Evolutionary conservation across 2,113 vertebrate species (phyloP), one percentile per base, ranked within the genome.

Genomic region (Cryptotis parvus): DNA sequence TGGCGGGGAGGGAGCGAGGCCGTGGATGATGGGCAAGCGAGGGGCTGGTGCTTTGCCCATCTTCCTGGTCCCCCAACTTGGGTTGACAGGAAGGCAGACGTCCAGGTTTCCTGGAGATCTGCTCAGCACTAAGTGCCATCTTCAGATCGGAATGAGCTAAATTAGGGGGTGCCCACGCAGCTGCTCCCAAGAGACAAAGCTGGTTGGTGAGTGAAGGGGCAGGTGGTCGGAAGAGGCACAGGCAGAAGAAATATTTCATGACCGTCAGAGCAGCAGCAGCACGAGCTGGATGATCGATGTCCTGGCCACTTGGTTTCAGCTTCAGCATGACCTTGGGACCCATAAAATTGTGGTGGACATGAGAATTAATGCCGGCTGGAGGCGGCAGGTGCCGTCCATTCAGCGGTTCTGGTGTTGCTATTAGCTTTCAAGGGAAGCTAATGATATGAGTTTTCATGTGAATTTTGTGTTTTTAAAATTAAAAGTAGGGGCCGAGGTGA

Each of bases 21-120:
- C 41, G 39, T 52, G 75, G 58, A 2, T 52, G 85, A 39, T 24
- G 55, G 61, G 69, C 45, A n/a, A 74, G 69, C 70, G 61, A 87
- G 78, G 41, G 58, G 43, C 33, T 24, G 22, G 63, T 72, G 58
- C 84, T 88, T 69, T 24, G 3, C 82, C 79, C 72, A n/a, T 68
- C 69, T 68, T 72, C 26, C 79, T 79, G 58, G 63, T 55, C 73
- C 58, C 87, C 61, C 20, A 2, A 15, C 49, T 45, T 55, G 52
- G 73, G 11, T 68, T 18, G 86, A 22, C 69, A 73, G 85, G 43
- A 72, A 43, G 33, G 49, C 20, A 24, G 8, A 11, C 2, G n/a
- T 12, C 10, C 3, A 14, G 43, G 37, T 63, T 83, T 94, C 89
- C 76, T 92, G 76, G 80, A 90, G 89, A 33, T 82, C 45, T 79